A percentile compares a stretch with the other conserved stretches of the same genome.
Evolutionary conservation across 2,797 vertebrate species (phyloP).

Genomic region (Rhynchotus rufescens): DNA sequence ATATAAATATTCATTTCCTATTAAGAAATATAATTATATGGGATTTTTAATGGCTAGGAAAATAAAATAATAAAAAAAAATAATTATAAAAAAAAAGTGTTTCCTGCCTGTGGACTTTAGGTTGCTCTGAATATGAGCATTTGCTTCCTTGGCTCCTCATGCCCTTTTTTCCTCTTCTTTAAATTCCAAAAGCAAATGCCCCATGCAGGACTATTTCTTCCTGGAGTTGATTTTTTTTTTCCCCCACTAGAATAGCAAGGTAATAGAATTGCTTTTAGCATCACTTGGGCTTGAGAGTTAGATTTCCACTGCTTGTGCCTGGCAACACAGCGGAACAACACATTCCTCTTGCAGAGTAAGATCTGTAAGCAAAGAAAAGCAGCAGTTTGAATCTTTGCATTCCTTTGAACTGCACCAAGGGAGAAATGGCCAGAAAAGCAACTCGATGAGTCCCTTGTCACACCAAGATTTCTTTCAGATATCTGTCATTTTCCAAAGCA

Average conservation of each 20-base stretch:
- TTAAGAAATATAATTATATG: not conserved
- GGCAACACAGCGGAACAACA: not conserved
- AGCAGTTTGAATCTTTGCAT: not conserved
- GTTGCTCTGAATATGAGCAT: not conserved
- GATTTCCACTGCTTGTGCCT: not conserved
- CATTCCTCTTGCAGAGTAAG: not conserved
- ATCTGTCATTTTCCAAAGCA: not conserved
- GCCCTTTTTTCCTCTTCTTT: not conserved
- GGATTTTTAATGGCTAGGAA: not conserved
- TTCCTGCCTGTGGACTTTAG: not conserved
- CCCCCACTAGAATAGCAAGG: not conserved
- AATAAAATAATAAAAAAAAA: not conserved
- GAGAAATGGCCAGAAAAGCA: not conserved
- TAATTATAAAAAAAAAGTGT: not conserved
- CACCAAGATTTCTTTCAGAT: not conserved
- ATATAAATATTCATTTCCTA: not conserved
- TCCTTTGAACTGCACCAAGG: not conserved
- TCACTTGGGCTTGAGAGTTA: not conserved
- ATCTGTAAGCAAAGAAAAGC: not conserved
- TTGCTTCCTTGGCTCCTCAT: not conserved
- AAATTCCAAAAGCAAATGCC: not conserved
- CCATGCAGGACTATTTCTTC: too few relatives aligned
- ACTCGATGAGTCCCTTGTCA: accelerated
- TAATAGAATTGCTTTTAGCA: not conserved
- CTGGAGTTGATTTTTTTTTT: not conserved